phyloP scores from a whole-genome alignment of 30 jellyfish, hydroid and myxozoan species.

The Hydractinia echinata region DNA sequence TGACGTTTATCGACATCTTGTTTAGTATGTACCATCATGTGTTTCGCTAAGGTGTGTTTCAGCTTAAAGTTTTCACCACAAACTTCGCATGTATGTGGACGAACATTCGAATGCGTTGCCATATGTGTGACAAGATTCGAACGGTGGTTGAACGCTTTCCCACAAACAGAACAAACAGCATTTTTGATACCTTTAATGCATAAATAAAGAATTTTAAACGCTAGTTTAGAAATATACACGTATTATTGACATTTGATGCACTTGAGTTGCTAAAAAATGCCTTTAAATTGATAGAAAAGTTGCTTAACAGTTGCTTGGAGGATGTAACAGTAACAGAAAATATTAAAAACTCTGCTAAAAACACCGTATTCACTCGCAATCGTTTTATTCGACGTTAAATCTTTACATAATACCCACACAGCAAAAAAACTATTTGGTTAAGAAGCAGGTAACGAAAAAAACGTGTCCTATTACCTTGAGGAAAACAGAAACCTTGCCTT shows the following conservation, averaged over 20 bases:
- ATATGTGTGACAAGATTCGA: slow-evolving; percentile 45
- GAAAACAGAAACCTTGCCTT: too few species aligned
- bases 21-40: slow-evolving; percentile 49
- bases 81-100: slow-evolving; percentile 35
- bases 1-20: slow-evolving; percentile 38
- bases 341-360: too few species aligned
- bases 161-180: slow-evolving; percentile 41
- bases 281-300: too few species aligned
- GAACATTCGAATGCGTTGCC: slow-evolving; percentile 43
- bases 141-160: slow-evolving; percentile 43
- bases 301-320: too few species aligned
- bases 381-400: too few species aligned
- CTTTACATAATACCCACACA: too few species aligned
- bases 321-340: too few species aligned
- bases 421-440: too few species aligned
- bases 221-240: neutral
- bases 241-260: neutral
- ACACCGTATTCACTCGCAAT: too few species aligned
- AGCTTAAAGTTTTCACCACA: slow-evolving; percentile 44
- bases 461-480: too few species aligned
- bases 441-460: too few species aligned
- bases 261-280: too few species aligned
- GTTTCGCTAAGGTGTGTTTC: slow-evolving; percentile 44
- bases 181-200: slow-evolving; percentile 25
- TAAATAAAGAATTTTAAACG: neutral